Evolutionary conservation across 2,888 invertebrate genomes (phyloP), one percentile per base, ranked within the genome.

Genomic region (Hypercompe scribonia): DNA sequence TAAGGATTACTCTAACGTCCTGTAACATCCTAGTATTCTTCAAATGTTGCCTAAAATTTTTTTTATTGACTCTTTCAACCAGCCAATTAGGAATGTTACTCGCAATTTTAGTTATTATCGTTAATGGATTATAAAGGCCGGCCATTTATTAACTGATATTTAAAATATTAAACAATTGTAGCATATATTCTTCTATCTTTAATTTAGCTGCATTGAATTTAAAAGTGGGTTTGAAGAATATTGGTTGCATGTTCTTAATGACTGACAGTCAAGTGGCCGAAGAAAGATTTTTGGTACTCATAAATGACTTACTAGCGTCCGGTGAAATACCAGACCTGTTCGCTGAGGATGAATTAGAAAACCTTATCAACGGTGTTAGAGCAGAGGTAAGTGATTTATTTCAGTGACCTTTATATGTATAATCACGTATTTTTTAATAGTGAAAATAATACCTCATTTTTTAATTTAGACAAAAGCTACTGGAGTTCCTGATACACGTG

Each of bases 261-360:
- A 99, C 99, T 0, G 99, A 99, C 90, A 98, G 98, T 0, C 99
- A 99, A 92, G 97, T 99, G 0, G 97, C 98, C 0, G 98, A 99
- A 64, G 99, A 99, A 90, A 96, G 97, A 68, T 99, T 99, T 92
- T 95, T 99, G 50, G 99, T 99, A 5, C 96, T 99, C 24, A 98
- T 99, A 72, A 99, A 99, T 89, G 99, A 99, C 90, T 96, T 99
- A 94, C 95, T 99, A 71, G 99, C 99, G 0, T 99, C 99, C 0
- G 99, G 99, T 7, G 99, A 99, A 93, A 98, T 99, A 76, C 97
- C 98, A 0, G 99, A 99, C 81, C 95, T 99, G 68, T 97, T 99
- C 82, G 96, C 98, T 0, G 99, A 99, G 88, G 99, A 99, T 84
- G 99, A 99, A 86, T 95, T 97, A 0, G 99, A 99, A 84, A 98